Evolutionary conservation across 2,888 invertebrate genomes (phyloP).

Genomic region (Cyrtodaria siliqua): DNA sequence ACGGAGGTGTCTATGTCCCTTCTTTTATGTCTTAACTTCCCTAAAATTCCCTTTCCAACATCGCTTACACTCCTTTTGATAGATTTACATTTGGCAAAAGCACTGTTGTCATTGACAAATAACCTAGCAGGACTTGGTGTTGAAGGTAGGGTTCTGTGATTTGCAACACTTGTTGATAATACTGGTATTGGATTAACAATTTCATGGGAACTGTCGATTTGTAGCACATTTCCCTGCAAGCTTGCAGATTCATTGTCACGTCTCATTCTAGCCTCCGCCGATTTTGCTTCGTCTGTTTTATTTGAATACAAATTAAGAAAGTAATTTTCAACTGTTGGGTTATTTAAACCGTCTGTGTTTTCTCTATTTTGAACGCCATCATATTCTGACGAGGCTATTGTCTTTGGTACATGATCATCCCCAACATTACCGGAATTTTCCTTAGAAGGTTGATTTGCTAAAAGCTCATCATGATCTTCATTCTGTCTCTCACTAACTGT

Average conservation of each 20-base stretch:
- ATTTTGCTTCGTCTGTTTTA: constrained; percentile 62
- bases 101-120: constrained; percentile 62
- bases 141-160: constrained; percentile 34
- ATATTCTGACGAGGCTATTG: no score
- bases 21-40: constrained; percentile 41
- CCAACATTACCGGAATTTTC: no score
- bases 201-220: constrained; percentile 18
- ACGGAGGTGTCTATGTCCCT: constrained; percentile 20
- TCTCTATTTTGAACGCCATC: no score
- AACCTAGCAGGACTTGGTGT: constrained; percentile 42
- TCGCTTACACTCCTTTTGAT: constrained; percentile 60
- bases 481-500: neutral
- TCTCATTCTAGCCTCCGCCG: constrained; percentile 44
- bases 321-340: constrained; percentile 1
- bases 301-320: constrained; percentile 31
- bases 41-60: constrained; percentile 54
- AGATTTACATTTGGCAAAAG: constrained; percentile 59
- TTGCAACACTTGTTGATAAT: constrained; percentile 21
- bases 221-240: neutral
- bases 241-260: constrained; percentile 1
- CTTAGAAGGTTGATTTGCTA: no score
- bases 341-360: no score
- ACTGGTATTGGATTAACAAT: constrained; percentile 56
- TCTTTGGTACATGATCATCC: no score
- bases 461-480: neutral